These are phyloP conservation scores for Nyctibius grandis DNA, from an alignment of 2,797 vertebrate genomes.

Conservation along the genomic window DNA sequence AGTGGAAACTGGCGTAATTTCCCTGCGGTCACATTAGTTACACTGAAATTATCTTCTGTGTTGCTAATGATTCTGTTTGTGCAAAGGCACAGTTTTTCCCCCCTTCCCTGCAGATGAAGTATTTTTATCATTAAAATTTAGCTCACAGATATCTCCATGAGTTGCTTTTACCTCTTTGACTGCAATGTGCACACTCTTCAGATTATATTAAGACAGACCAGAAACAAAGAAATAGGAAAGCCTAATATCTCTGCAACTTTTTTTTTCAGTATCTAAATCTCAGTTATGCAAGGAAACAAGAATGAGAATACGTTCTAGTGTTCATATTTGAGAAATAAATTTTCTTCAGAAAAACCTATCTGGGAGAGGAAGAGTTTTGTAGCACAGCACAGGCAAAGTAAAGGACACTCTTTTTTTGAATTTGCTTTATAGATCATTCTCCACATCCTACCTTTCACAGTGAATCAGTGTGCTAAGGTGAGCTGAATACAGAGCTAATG, in stretches of 20 bases:
- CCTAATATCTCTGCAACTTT: background rate
- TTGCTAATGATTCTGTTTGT: conserved; percentile 21
- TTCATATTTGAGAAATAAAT: background rate
- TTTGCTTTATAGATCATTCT: background rate
- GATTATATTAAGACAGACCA: background rate
- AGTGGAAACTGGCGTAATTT: background rate
- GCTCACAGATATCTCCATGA: background rate
- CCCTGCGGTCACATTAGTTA: conserved; percentile 14
- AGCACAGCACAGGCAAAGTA: background rate
- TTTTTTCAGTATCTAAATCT: background rate
- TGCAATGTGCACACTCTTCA: background rate
- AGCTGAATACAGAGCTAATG: background rate
- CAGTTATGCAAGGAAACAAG: background rate
- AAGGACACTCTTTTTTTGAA: background rate
- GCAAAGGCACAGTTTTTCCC: background rate
- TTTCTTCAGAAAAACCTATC: background rate
- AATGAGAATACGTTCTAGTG: background rate
- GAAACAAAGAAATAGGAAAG: background rate
- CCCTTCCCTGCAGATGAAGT: background rate
- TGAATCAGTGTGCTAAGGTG: background rate
- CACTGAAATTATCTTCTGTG: background rate
- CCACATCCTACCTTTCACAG: background rate
- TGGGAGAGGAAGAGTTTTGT: background rate
- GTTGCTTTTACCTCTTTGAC: background rate
- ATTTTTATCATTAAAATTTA: conserved; percentile 27